These are phyloP conservation scores for Drosophila tropicalis DNA, from an alignment of 1,140 invertebrate genomes.

Conservation along the genomic window DNA sequence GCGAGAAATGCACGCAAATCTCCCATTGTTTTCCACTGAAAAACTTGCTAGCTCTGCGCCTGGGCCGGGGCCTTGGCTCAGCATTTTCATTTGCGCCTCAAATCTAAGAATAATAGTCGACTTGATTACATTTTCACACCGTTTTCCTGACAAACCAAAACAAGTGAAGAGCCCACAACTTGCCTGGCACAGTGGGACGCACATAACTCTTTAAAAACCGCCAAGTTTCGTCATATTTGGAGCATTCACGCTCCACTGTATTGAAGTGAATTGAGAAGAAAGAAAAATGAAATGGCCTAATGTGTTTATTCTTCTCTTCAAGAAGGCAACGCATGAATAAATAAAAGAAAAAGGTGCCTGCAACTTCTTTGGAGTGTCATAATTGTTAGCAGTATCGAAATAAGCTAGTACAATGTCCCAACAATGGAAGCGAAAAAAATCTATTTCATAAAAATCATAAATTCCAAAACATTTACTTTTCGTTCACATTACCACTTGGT, in stretches of 20 bases:
- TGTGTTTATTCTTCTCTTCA: conserved; percentile 32
- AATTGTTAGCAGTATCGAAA: not conserved
- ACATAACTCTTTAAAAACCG: not conserved
- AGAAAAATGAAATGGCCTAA: conserved; percentile 71
- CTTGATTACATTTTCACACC: conserved; percentile 79
- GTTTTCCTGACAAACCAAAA: conserved; percentile 74
- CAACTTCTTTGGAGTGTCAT: not conserved
- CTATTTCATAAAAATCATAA: no score
- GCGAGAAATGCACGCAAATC: conserved; percentile 34
- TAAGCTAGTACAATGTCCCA: no score
- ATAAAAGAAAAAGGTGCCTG: conserved; percentile 18
- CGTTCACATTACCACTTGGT: no score
- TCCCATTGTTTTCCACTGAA: conserved; percentile 71
- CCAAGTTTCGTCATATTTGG: not conserved
- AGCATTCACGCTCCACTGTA: conserved; percentile 16
- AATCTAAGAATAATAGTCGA: conserved; percentile 80
- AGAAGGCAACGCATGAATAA: not conserved
- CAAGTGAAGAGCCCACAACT: conserved; percentile 21
- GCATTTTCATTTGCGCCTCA: conserved; percentile 73
- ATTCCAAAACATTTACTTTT: no score
- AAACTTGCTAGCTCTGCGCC: conserved; percentile 24
- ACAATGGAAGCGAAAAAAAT: no score
- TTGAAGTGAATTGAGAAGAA: conserved; percentile 68
- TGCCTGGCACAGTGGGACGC: not conserved
- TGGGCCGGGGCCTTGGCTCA: not conserved